Evolutionary conservation across 2,113 vertebrate species (phyloP).

Genomic region (Sinocyclocheilus maitianheensis): DNA sequence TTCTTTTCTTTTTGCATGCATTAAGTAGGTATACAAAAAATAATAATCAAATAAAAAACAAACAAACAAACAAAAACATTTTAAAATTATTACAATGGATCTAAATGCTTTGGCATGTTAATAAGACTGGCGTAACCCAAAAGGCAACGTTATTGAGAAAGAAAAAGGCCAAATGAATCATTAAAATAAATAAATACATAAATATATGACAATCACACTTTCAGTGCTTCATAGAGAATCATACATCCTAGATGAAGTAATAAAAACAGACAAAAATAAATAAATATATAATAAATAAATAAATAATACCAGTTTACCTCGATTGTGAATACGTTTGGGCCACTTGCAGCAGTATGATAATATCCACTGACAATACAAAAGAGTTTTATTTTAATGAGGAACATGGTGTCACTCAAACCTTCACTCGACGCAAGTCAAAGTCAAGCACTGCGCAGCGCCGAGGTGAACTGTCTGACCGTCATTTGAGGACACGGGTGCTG

Average conservation of each 20-base stretch:
- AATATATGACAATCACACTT: conserved; percentile 42
- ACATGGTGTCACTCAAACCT: conserved; percentile 63
- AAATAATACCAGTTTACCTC: conserved; percentile 61
- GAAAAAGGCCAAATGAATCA: conserved; percentile 55
- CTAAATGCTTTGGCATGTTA: conserved; percentile 87
- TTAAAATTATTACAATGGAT: conserved; percentile 73
- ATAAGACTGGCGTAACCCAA: conserved; percentile 74
- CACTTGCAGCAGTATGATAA: conserved; percentile 70
- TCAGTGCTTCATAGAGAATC: conserved; percentile 28
- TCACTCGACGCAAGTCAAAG: conserved; percentile 41
- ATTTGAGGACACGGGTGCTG: conserved; percentile 62
- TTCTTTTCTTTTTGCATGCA: conserved; percentile 80
- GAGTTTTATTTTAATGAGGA: conserved; percentile 68
- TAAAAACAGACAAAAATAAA: conserved; percentile 29
- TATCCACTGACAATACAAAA: conserved; percentile 68
- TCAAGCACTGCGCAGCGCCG: conserved; percentile 38
- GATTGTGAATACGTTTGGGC: conserved; percentile 57
- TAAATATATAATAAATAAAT: conserved; percentile 60
- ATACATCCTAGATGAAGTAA: conserved; percentile 43
- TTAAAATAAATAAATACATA: conserved; percentile 19
- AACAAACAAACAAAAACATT: background rate
- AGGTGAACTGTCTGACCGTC: conserved; percentile 66
- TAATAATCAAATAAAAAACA: conserved; percentile 42
- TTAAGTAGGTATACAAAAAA: conserved; percentile 72
- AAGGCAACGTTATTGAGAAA: conserved; percentile 72